Evolutionary conservation across 2,888 invertebrate species (phyloP).

Genomic region (Eristalis arbustorum): DNA sequence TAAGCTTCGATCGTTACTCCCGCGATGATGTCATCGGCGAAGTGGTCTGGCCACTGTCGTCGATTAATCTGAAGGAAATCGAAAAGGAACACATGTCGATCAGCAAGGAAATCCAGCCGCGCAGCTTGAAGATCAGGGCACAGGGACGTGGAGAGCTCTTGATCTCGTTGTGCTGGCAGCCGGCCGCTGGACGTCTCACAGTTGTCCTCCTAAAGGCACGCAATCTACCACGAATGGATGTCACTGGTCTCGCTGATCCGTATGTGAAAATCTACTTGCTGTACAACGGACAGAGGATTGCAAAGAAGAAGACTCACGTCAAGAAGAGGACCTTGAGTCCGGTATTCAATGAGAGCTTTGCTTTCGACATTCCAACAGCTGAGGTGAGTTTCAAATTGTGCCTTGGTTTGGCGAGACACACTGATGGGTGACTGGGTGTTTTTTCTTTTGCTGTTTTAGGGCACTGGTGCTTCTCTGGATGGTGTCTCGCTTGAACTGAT

Average conservation of each 20-base stretch:
- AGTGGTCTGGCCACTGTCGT: slow-evolving; percentile 91
- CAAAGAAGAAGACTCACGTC: slow-evolving; percentile 99
- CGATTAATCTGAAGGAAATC: slow-evolving; percentile 85
- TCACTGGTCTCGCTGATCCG: slow-evolving; percentile 97
- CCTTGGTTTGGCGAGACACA: too few species aligned
- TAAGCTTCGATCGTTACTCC: slow-evolving; percentile 98
- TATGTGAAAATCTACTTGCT: slow-evolving; percentile 97
- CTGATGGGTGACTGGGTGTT: neutral
- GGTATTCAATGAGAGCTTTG: slow-evolving; percentile 99
- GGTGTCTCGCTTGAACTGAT: slow-evolving; percentile 80
- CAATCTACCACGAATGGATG: slow-evolving; percentile 98
- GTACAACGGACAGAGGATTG: slow-evolving; percentile 98
- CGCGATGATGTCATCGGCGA: slow-evolving; percentile 99
- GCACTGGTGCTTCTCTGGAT: slow-evolving; percentile 79
- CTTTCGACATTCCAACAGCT: slow-evolving; percentile 95
- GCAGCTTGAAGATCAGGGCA: slow-evolving; percentile 95
- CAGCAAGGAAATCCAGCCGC: slow-evolving; percentile 94
- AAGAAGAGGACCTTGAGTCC: slow-evolving; percentile 98
- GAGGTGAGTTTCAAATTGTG: slow-evolving; percentile 78
- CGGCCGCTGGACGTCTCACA: slow-evolving; percentile 96
- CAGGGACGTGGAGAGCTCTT: slow-evolving; percentile 97
- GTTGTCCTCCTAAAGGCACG: slow-evolving; percentile 98
- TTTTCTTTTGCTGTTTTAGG: slow-evolving; percentile 72
- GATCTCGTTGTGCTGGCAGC: slow-evolving; percentile 98
- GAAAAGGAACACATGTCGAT: slow-evolving; percentile 90